Evolutionary conservation across 2,113 vertebrate genomes (phyloP).

Genomic region (Lampris megalopsis): DNA sequence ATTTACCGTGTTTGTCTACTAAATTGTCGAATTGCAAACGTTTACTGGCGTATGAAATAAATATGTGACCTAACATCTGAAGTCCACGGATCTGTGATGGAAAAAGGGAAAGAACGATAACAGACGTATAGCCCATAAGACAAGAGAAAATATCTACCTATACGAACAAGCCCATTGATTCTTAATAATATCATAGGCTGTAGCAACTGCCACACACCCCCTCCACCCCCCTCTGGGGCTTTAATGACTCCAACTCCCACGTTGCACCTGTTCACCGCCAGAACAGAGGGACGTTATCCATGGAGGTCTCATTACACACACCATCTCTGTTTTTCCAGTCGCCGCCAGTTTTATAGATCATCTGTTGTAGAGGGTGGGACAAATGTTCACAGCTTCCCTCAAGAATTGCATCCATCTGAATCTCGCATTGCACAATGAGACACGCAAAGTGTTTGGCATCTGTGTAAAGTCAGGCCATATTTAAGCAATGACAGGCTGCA

Average conservation of each 20-base stretch:
- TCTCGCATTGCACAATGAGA: not conserved
- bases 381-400: constrained; percentile 65
- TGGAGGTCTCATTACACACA: constrained; percentile 63
- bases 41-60: no score
- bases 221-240: constrained; percentile 63
- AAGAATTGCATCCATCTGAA: constrained; percentile 50
- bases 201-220: constrained; percentile 66
- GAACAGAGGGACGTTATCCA: constrained; percentile 76
- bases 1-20: not conserved
- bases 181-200: constrained; percentile 30
- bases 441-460: not conserved
- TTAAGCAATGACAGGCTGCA: constrained; percentile 25
- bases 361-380: constrained; percentile 67
- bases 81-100: not conserved
- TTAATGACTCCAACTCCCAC: constrained; percentile 76
- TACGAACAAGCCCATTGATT: constrained; percentile 18
- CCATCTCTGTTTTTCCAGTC: constrained; percentile 57
- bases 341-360: constrained; percentile 71
- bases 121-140: not conserved
- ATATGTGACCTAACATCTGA: no score
- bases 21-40: no score
- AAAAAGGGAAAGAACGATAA: not conserved
- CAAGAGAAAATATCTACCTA: no score
- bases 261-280: constrained; percentile 75
- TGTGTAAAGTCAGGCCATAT: constrained; percentile 36